Evolutionary conservation across 2,888 invertebrate genomes (phyloP).

Genomic region (Julus scandinavius): DNA sequence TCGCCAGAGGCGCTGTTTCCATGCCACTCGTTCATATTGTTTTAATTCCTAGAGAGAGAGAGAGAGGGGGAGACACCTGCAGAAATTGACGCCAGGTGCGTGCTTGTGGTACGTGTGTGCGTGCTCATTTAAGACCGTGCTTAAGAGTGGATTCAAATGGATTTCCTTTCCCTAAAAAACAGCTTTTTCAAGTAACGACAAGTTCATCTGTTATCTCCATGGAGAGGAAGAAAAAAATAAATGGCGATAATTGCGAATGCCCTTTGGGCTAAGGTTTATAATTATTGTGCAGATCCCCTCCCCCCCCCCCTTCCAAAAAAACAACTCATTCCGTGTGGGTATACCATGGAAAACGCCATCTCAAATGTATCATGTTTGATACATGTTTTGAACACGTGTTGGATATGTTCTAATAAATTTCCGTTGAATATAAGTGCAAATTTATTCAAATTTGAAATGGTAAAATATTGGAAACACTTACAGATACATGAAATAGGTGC

Average conservation of each 20-base stretch:
- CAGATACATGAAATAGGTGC: too few relatives aligned
- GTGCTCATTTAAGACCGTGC: constrained; percentile 25
- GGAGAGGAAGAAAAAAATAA: neutral
- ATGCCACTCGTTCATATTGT: neutral
- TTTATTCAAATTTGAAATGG: too few relatives aligned
- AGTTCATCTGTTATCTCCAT: neutral
- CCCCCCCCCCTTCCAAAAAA: neutral
- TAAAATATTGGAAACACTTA: too few relatives aligned
- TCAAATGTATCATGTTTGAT: neutral
- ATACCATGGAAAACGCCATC: neutral
- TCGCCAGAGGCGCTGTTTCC: neutral
- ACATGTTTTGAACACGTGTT: too few relatives aligned
- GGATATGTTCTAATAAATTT: too few relatives aligned
- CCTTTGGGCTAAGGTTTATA: neutral
- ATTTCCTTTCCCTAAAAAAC: constrained; percentile 1
- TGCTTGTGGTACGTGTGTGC: neutral
- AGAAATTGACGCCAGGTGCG: neutral
- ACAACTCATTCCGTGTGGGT: neutral
- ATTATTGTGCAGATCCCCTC: neutral
- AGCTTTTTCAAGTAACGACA: neutral
- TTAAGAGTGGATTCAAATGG: neutral
- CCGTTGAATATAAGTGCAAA: too few relatives aligned
- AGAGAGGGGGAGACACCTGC: neutral
- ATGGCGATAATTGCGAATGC: constrained; percentile 14
- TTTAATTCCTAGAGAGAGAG: neutral